Evolutionary conservation across 2,888 invertebrate genomes (phyloP).

Genomic region (Scaptomyza caliginosa): DNA sequence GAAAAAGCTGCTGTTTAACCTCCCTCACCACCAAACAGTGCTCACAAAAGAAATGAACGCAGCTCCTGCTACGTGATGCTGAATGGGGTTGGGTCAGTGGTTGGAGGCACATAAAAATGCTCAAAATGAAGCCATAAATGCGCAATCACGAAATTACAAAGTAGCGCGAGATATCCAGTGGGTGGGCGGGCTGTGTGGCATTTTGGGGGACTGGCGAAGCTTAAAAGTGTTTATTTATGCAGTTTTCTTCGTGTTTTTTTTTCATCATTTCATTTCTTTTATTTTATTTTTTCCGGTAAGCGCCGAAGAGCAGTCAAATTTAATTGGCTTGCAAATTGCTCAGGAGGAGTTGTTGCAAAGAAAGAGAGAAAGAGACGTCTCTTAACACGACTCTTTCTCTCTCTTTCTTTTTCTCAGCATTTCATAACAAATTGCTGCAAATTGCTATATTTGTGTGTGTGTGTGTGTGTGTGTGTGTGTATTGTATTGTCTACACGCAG

Average conservation of each 20-base stretch:
- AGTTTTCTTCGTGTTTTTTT: slow-evolving; percentile 43
- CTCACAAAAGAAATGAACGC: slow-evolving; percentile 36
- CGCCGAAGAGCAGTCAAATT: slow-evolving; percentile 66
- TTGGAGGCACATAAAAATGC: slow-evolving; percentile 65
- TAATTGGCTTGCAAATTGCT: slow-evolving; percentile 76
- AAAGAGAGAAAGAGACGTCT: neutral
- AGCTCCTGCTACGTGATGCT: neutral
- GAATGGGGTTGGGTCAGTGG: neutral
- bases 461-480: slow-evolving; percentile 1
- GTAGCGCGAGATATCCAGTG: slow-evolving; percentile 34
- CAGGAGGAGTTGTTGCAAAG: slow-evolving; percentile 15
- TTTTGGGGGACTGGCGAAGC: slow-evolving; percentile 28
- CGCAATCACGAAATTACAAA: slow-evolving; percentile 80
- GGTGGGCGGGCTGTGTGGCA: neutral
- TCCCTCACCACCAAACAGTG: slow-evolving; percentile 23
- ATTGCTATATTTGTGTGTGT: slow-evolving; percentile 44
- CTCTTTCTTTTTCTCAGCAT: slow-evolving; percentile 29
- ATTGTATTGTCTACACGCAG: slow-evolving; percentile 41
- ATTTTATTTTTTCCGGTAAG: slow-evolving; percentile 38
- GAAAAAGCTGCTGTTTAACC: slow-evolving; percentile 35
- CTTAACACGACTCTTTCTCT: neutral
- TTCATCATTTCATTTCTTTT: slow-evolving; percentile 50
- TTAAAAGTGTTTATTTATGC: slow-evolving; percentile 75
- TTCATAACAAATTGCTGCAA: slow-evolving; percentile 71
- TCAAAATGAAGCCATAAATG: slow-evolving; percentile 79